These are phyloP conservation scores for Eristalis tenax DNA, from an alignment of 2,888 invertebrate species.

Conservation along the genomic window DNA sequence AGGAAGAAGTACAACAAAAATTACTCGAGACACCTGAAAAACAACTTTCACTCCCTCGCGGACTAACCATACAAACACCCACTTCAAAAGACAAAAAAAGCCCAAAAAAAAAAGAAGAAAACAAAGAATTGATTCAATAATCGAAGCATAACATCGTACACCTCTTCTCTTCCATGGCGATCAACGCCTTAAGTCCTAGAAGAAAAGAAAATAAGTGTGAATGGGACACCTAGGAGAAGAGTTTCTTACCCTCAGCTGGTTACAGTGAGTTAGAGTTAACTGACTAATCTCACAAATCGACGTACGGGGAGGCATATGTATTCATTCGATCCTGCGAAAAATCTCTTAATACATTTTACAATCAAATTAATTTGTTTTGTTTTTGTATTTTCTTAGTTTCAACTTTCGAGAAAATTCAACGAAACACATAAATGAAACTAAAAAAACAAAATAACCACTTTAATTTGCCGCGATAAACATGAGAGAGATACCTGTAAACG, in stretches of 20 bases:
- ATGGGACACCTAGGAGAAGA: neutral
- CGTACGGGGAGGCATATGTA: neutral
- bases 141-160: neutral
- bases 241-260: neutral
- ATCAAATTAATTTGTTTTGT: neutral
- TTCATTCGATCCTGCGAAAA: neutral
- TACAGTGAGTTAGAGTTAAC: neutral
- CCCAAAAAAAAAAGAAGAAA: neutral
- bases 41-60: neutral
- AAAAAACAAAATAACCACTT: conserved; percentile 1
- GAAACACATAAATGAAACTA: neutral
- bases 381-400: neutral
- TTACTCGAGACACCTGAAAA: neutral
- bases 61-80: neutral
- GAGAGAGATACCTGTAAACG: conserved; percentile 9
- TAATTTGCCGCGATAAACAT: conserved; percentile 2
- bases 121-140: neutral
- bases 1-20: neutral
- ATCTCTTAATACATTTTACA: conserved; percentile 1
- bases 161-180: neutral
- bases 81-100: neutral
- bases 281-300: neutral
- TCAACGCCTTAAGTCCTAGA: neutral
- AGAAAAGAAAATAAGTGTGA: conserved; percentile 1
- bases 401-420: neutral